Conservation (phyloP, 2,797 vertebrate genomes). For the Neopelma chrysocephalum region DNA sequence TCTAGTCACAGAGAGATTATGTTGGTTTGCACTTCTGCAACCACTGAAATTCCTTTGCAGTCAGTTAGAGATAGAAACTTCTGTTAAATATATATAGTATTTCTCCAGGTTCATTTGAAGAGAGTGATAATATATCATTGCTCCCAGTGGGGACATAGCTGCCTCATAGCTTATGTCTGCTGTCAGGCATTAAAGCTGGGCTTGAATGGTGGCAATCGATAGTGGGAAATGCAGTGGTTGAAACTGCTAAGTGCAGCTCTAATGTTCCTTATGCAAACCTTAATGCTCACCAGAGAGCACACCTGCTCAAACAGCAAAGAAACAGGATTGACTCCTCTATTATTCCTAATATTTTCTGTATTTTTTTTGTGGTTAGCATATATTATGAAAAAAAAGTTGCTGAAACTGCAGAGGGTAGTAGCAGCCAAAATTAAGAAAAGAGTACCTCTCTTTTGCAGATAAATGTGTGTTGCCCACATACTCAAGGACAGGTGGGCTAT, state of each 20-base stretch:
- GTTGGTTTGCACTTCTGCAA: background rate
- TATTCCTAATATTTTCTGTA: background rate
- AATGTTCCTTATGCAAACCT: background rate
- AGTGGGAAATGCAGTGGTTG: background rate
- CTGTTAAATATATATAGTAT: background rate
- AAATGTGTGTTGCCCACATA: background rate
- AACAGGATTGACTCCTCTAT: background rate
- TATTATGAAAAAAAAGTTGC: background rate
- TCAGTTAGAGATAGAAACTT: background rate
- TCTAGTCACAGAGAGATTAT: background rate
- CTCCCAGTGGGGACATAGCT: constrained; percentile 21
- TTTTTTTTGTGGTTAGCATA: background rate
- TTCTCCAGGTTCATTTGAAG: constrained; percentile 34
- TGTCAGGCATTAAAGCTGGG: constrained; percentile 9
- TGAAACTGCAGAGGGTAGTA: background rate
- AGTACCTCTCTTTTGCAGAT: background rate
- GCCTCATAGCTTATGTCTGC: constrained; percentile 7
- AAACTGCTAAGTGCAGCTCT: constrained; percentile 6
- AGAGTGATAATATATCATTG: constrained; percentile 17
- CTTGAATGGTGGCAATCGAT: constrained; percentile 10
- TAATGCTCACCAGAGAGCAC: background rate
- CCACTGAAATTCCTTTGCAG: constrained; percentile 7
- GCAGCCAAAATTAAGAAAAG: background rate
- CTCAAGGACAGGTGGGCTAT: background rate
- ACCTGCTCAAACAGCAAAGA: background rate